These are phyloP conservation scores for Epizoanthus fatuus DNA, from an alignment of 92 coral and sea anemone genomes.

Conservation along the genomic window DNA sequence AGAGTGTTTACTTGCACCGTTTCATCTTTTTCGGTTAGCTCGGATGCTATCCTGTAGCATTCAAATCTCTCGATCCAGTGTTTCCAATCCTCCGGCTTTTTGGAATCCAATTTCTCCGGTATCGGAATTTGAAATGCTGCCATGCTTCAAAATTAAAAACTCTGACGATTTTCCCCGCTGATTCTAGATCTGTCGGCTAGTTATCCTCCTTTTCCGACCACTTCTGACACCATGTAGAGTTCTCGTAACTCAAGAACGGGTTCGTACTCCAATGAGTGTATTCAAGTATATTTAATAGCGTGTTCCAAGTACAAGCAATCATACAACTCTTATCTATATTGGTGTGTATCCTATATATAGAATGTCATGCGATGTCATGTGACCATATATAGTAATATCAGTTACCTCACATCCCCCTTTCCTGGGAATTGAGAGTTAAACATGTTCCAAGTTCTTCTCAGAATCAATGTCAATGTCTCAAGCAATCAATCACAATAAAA, in stretches of 20 bases:
- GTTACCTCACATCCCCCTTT: neutral
- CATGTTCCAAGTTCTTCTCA: neutral
- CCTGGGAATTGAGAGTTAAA: neutral
- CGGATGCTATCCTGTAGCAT: constrained; percentile 43
- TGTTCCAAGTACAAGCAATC: too few species aligned
- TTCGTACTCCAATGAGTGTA: too few species aligned
- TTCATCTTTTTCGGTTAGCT: constrained; percentile 3
- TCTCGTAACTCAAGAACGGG: too few species aligned
- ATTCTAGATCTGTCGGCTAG: too few species aligned
- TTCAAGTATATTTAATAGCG: too few species aligned
- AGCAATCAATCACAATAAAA: neutral
- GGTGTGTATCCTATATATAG: too few species aligned
- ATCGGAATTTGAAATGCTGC: constrained; percentile 31
- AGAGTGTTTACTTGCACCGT: neutral
- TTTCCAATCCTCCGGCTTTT: constrained; percentile 51
- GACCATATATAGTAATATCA: neutral
- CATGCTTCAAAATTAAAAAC: constrained; percentile 1
- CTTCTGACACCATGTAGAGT: constrained; percentile 36
- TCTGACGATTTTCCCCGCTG: too few species aligned
- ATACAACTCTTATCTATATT: too few species aligned
- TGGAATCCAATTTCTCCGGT: constrained; percentile 30
- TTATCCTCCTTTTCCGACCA: neutral
- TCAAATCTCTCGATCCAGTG: constrained; percentile 49
- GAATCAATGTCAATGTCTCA: neutral
- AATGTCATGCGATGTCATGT: too few species aligned